Evolutionary conservation across 1,140 invertebrate species (phyloP).

Genomic region (Temnothorax nylanderi): DNA sequence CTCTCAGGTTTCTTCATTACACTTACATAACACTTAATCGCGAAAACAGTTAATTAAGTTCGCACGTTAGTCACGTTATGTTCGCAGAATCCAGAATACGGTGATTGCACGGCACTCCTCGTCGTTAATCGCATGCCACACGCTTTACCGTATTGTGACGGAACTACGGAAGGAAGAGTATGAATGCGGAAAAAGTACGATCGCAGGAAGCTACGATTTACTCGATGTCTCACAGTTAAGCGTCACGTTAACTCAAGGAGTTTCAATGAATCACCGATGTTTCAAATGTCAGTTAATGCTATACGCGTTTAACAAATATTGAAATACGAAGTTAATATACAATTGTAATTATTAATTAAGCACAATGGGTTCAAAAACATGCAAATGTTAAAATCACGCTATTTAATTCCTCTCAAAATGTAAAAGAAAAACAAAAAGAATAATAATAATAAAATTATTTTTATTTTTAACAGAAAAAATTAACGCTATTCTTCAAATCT

Average conservation of each 20-base stretch:
- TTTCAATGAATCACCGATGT: neutral
- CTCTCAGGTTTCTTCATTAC: neutral
- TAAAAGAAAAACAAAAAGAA: too few species aligned
- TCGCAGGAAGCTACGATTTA: neutral
- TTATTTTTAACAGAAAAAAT: too few species aligned
- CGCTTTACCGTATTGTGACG: slow-evolving; percentile 3
- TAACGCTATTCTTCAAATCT: too few species aligned
- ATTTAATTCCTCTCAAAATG: too few species aligned
- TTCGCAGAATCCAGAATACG: slow-evolving; percentile 12
- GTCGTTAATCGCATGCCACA: neutral
- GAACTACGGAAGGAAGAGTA: neutral
- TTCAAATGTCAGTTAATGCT: neutral
- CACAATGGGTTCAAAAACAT: too few species aligned
- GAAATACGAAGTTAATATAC: neutral
- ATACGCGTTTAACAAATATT: neutral
- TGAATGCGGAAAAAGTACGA: neutral
- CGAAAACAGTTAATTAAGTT: slow-evolving; percentile 27
- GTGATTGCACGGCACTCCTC: neutral
- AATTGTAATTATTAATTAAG: neutral
- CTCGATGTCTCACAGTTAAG: neutral
- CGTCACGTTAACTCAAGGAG: neutral
- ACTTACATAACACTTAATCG: neutral
- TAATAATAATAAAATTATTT: too few species aligned
- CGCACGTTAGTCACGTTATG: slow-evolving; percentile 7
- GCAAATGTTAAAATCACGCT: too few species aligned